Base-by-base conservation (phyloP, 2,797 vertebrate species). In the Xenopus petersii region DNA sequence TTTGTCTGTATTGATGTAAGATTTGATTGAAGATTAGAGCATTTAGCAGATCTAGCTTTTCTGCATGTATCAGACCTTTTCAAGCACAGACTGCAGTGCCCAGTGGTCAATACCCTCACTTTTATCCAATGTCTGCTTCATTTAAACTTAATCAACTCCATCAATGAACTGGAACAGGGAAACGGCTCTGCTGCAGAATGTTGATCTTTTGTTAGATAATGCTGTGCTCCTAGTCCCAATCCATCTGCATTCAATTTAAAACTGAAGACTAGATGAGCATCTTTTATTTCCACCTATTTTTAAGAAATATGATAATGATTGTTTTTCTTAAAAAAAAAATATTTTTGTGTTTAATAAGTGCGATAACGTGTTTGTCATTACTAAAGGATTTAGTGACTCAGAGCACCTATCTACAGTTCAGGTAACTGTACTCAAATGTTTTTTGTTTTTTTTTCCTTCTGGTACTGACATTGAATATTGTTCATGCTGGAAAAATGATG, bases 21-120 rank as follows among this genome's bases (percentile, higher is more conserved):
- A 97, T 97, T 95, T 96, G 95, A 98, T 98, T 99, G 96, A 98
- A 99, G 97, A 98, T 99, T 99, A 99, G 95, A 98, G 95, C 96
- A 98, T 99, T 99, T 98, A 98, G 95, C 93, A 94, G 95, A 98
- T 96, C 94, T 96, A 94, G 95, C 96, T 94, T 95, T 97, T 96
- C 93, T 93, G 91, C 93, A 86, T 95, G 95, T 95, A 93, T 94
- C 94, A 88, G 93, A 92, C 92, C 94, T 94, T 97, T 94, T 95
- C 93, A 94, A 94, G 94, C 93, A 81, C 87, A 81, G 88, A 84
- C 90, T 90, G 71, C 86, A 58, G 88, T 85, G 92, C 93, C 91
- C 88, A 90, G 93, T 96, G 95, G 95, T 98, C 96, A 98, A 95
- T 97, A 97, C 94, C 92, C 94, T 94, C 90, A 96, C 95, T 98